A percentile compares a stretch with the other conserved stretches of the same genome.
phyloP scores from a whole-genome alignment of 2,888 invertebrate genomes.

The Dermolepida albohirtum region DNA sequence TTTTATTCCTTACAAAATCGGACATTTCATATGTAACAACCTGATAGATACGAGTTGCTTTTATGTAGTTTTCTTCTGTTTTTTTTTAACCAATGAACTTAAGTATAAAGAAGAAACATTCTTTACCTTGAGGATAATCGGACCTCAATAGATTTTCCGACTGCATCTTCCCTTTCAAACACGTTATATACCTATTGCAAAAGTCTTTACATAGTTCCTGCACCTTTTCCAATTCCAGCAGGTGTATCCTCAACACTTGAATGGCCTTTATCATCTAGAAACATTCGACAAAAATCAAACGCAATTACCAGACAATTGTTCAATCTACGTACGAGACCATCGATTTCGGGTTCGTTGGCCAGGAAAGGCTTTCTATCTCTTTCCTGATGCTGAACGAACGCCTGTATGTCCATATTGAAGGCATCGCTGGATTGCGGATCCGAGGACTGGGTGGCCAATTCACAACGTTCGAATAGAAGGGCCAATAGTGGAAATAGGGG shows the following conservation, averaged over 20 bases:
- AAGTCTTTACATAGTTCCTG: slow-evolving; percentile 96
- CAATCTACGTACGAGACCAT: slow-evolving; percentile 80
- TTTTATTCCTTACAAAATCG: too few species aligned
- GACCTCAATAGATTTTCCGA: slow-evolving; percentile 86
- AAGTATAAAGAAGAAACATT: too few species aligned
- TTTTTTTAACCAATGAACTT: too few species aligned
- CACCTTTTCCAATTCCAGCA: slow-evolving; percentile 93
- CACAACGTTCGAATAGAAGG: slow-evolving; percentile 94
- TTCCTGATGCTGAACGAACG: slow-evolving; percentile 91
- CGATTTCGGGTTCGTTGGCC: slow-evolving; percentile 93
- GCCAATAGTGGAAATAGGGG: slow-evolving; percentile 94
- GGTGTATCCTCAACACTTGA: slow-evolving; percentile 91
- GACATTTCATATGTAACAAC: too few species aligned
- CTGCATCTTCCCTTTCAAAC: slow-evolving; percentile 91
- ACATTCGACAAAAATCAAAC: neutral
- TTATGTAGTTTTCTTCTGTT: too few species aligned
- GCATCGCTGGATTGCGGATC: slow-evolving; percentile 81
- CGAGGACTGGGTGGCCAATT: slow-evolving; percentile 93
- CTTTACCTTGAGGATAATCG: slow-evolving; percentile 76
- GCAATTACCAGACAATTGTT: neutral
- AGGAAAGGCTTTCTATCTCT: slow-evolving; percentile 87
- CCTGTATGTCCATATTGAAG: slow-evolving; percentile 90
- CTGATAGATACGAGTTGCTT: too few species aligned
- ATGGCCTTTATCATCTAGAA: slow-evolving; percentile 86
- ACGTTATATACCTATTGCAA: slow-evolving; percentile 92